Evolutionary conservation across 2,797 vertebrate genomes (phyloP).

Genomic region (Danio jaintianensis): DNA sequence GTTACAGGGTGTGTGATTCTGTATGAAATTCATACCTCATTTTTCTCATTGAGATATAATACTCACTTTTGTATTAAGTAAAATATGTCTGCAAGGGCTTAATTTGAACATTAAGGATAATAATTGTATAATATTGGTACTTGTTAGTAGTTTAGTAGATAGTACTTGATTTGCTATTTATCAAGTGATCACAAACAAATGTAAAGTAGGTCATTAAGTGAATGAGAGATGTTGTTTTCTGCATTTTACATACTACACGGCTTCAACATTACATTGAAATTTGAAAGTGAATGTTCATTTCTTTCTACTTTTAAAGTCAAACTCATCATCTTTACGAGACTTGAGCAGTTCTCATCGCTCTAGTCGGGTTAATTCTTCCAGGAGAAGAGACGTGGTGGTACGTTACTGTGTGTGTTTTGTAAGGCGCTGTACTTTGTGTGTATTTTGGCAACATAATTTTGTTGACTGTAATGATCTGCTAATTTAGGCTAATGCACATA

Average conservation of each 20-base stretch:
- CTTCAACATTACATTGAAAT: background rate
- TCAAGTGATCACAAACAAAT: background rate
- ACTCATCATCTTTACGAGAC: conserved; percentile 76
- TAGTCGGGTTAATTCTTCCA: conserved; percentile 78
- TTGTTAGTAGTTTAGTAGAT: too few species aligned
- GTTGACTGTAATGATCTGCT: background rate
- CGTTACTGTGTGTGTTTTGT: conserved; percentile 66
- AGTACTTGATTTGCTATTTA: background rate
- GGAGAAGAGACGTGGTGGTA: conserved; percentile 85
- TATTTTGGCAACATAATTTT: conserved; percentile 31
- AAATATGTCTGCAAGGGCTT: background rate
- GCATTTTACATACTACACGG: background rate
- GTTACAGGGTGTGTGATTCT: conserved; percentile 84
- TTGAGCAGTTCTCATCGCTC: conserved; percentile 73
- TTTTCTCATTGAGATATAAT: background rate
- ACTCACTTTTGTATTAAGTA: background rate
- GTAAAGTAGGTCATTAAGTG: background rate
- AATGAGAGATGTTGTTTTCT: background rate
- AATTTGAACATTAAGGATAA: background rate
- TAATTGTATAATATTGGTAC: background rate
- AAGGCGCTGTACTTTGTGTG: conserved; percentile 6
- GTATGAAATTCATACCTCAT: background rate
- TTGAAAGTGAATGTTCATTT: conserved; percentile 28
- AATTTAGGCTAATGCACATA: background rate
- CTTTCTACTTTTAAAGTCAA: conserved; percentile 77